Conservation (phyloP, 2,113 vertebrate species). For the Isurus oxyrinchus region DNA sequence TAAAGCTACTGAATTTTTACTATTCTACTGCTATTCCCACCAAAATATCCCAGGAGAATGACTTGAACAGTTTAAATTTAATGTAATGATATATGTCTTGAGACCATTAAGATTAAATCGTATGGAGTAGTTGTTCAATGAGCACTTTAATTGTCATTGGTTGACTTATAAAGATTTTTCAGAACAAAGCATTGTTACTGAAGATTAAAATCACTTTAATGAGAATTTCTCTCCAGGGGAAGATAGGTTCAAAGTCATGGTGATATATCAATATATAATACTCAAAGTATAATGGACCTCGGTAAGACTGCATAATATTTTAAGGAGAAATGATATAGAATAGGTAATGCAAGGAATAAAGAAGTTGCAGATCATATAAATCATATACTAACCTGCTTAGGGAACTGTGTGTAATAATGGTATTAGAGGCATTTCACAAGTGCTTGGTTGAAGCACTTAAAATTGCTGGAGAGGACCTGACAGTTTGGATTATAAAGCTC, state of each 20-base stretch:
- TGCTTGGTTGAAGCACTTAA: not conserved
- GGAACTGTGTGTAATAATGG: not conserved
- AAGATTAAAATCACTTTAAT: not conserved
- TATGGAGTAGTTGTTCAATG: not conserved
- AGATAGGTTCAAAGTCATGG: not conserved
- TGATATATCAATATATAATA: not conserved
- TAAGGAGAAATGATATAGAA: not conserved
- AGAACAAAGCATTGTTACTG: not conserved
- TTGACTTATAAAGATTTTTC: not conserved
- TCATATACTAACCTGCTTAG: not conserved
- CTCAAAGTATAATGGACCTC: not conserved
- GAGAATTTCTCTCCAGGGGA: not conserved
- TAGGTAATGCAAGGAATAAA: not conserved
- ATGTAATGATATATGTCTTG: not conserved
- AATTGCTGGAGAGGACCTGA: not conserved
- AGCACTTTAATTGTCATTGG: not conserved
- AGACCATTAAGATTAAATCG: not conserved
- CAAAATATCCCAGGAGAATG: not conserved
- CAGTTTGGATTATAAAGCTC: not conserved
- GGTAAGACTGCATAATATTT: not conserved
- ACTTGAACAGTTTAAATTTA: not conserved
- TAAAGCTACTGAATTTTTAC: not conserved
- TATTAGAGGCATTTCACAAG: not conserved
- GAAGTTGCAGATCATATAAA: not conserved
- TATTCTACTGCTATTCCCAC: not conserved